Base-by-base conservation (phyloP, 2,797 vertebrate species). In the Adrianichthys oophorus region DNA sequence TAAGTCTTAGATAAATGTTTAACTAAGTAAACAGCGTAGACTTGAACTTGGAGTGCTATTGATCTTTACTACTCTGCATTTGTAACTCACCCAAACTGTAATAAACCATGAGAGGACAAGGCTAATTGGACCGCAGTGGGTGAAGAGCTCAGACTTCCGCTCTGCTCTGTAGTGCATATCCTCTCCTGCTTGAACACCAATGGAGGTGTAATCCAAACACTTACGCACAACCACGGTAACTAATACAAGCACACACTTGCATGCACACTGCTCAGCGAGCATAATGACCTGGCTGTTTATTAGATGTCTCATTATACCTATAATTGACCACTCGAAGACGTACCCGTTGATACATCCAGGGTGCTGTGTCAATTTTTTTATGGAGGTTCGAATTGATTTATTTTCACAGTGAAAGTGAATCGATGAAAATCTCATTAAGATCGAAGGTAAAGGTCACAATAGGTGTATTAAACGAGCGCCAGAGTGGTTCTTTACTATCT, bases 391-490 rank as follows among this genome's bases (percentile, higher is more conserved):
- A 48, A 85, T 80, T 80, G 78, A 89, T 89, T 87, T 67, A 82
- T 83, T 82, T 85, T 78, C 61, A 69, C 41, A 2, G 67, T 23
- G 62, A 83, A 84, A 82, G 71, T 70, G 73, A 79, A 84, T 89
- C 82, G 52, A 89, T 88, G 65, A 47, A 78, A 87, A 84, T 84
- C 82, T 87, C 79, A 88, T 89, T 85, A 85, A 74, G 70, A 63
- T 37, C 56, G 71, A 57, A 75, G 80, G 57, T 80, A 88, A 87
- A 88, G 87, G 87, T 89, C 83, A 76, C 4, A 21, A 61, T 50
- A 58, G 59, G 70, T 16, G 72, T 74, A 65, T 37, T 78, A 76
- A 74, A 70, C 57, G 41, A 64, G 72, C 4, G 52, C 70, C 48
- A 50, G 47, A 19, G 52, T 73, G 66, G 43, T 70, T 82, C 55